Evolutionary conservation across 1,140 invertebrate species (phyloP), one percentile per base, ranked within the genome.

Genomic region (Ridgeia piscesae): DNA sequence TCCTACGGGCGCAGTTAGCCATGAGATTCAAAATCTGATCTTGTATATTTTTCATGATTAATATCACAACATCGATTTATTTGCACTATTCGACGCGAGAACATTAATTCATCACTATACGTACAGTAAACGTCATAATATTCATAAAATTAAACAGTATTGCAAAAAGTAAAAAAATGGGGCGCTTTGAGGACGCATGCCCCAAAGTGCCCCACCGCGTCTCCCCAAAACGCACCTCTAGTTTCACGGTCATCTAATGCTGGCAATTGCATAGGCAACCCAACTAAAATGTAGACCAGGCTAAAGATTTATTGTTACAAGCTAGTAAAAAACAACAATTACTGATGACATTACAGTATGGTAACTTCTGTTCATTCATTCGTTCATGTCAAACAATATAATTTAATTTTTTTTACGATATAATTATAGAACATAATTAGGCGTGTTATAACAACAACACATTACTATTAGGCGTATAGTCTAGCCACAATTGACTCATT

Each of bases 401-500:
- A 88, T 88, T 88, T 88, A 88, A n/a, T 21, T 88, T 88, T 21
- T 88, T 88, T 17, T n/a, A 88, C n/a, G 77, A 88, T 88, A 88
- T 88, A 88, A 88, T 88, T 21, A 88, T n/a, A 88, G n/a, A 88
- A n/a, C n/a, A n/a, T n/a, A n/a, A n/a, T n/a, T n/a, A n/a, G n/a
- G n/a, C n/a, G n/a, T n/a, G n/a, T n/a, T n/a, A n/a, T n/a, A n/a
- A n/a, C n/a, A n/a, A n/a, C n/a, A n/a, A n/a, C n/a, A n/a, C n/a
- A n/a, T 89, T 89, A 89, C 17, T 89, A 89, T 6, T 89, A 89
- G 88, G 88, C 88, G 4, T 89, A 89, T 89, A 33, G 34, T 89
- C 88, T 89, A 89, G 34, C 88, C 88, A 89, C n/a, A 4, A 89
- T 89, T 89, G 42, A 89, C 88, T 89, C n/a, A 89, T 89, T 89